phyloP scores from a whole-genome alignment of 2,888 invertebrate genomes.

The Acanthococcus lagerstroemiae region DNA sequence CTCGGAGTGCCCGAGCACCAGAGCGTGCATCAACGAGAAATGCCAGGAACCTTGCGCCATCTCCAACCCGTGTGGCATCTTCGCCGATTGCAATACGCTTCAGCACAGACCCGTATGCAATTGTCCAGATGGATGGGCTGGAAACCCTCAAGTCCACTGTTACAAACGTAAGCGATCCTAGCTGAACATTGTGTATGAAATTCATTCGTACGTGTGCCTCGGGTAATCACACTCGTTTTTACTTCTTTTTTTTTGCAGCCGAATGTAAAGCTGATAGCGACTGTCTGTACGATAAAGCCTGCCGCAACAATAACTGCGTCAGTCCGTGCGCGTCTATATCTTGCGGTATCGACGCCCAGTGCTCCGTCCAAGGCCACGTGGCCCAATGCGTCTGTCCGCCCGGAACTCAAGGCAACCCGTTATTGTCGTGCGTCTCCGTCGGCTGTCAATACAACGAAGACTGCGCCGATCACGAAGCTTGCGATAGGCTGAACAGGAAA shows the following conservation, averaged over 20 bases:
- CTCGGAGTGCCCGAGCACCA: slow-evolving; percentile 62
- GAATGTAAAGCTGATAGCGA: slow-evolving; percentile 73
- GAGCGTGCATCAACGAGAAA: slow-evolving; percentile 66
- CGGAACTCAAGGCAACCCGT: slow-evolving; percentile 47
- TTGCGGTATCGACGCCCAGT: slow-evolving; percentile 71
- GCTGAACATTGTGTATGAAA: neutral
- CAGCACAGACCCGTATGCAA: slow-evolving; percentile 72
- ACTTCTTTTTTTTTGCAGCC: slow-evolving; percentile 38
- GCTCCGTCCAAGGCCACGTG: slow-evolving; percentile 61
- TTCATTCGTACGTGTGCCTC: neutral
- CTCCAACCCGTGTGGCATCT: slow-evolving; percentile 66
- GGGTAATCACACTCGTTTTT: neutral
- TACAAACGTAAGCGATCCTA: slow-evolving; percentile 62
- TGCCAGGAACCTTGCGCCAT: slow-evolving; percentile 73
- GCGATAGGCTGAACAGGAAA: slow-evolving; percentile 69
- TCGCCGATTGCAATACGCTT: slow-evolving; percentile 66
- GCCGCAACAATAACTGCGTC: slow-evolving; percentile 66
- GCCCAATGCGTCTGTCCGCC: slow-evolving; percentile 72
- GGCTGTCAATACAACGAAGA: slow-evolving; percentile 82
- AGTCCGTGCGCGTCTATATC: slow-evolving; percentile 62
- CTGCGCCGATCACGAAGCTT: slow-evolving; percentile 72
- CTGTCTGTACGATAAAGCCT: slow-evolving; percentile 75
- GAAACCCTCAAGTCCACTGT: slow-evolving; percentile 74
- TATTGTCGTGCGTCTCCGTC: slow-evolving; percentile 66
- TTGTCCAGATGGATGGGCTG: slow-evolving; percentile 76